Base-by-base conservation (phyloP, 2,113 vertebrate species). In the Chamaetylas fuelleborni region DNA sequence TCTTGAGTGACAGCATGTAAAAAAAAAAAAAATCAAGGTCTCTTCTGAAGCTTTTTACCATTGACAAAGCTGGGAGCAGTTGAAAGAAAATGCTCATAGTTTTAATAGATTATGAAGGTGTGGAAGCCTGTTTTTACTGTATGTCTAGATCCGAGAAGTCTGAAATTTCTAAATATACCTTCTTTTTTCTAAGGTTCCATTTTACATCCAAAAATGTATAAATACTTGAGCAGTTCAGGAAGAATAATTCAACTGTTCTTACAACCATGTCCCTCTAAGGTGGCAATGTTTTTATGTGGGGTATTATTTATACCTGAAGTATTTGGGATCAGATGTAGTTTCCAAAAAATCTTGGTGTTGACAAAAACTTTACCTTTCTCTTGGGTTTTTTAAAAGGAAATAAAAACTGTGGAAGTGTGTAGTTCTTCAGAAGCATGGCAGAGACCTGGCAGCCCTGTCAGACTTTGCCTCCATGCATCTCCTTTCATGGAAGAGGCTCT, bases 241-340 rank as follows among this genome's bases (percentile, higher is more conserved):
- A 74, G 23, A n/a, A 25, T 42, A 4, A 34, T 12, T 22, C 25
- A 72, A 26, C 8, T 80, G 4, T 22, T 92, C 18, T 67, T 84
- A 50, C 1, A 69, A 20, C 7, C 47, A 9, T 17, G 4, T 79
- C 12, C 2, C 11, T 33, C 24, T 34, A 47, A 12, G 20, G 8
- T 48, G 5, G 3, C 5, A 86, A 25, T 0, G 0, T 47, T 80
- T 71, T 51, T 56, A n/a, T 47, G 4, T 11, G 10, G 6, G 7
- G 17, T 70, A n/a, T 14, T 56, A 36, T 36, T 84, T 78, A n/a
- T 38, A 57, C 2, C 12, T 48, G 34, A 86, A 36, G 7, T 48
- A 65, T 71, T 76, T 81, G 23, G 34, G n/a, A 66, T 57, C 28
- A 64, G 26, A 51, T 4, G 14, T 3, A 66, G 6, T 53, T 74